phyloP scores from a whole-genome alignment of 92 coral and sea anemone genomes.

The Diadumene lineata region DNA sequence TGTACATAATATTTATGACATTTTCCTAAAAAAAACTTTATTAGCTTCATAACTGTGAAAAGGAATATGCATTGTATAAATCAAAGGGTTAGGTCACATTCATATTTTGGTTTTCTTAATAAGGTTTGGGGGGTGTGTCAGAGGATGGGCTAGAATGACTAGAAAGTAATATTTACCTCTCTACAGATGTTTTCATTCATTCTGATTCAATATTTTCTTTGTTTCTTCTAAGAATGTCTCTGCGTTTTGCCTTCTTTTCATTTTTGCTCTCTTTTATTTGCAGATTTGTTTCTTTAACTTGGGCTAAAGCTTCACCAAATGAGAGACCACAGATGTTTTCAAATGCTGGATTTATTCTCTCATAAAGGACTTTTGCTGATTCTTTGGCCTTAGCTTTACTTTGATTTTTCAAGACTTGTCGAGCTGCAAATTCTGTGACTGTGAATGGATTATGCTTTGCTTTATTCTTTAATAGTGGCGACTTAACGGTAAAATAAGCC shows the following conservation, averaged over 20 bases:
- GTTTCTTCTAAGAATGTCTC: conserved; percentile 10
- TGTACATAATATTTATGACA: too few relatives aligned
- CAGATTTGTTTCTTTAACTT: conserved; percentile 33
- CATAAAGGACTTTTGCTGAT: conserved; percentile 13
- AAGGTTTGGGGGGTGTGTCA: too few relatives aligned
- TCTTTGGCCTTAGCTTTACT: conserved; percentile 14
- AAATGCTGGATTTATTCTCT: conserved; percentile 12
- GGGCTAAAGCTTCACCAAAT: conserved; percentile 35
- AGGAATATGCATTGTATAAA: too few relatives aligned
- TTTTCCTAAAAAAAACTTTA: too few relatives aligned
- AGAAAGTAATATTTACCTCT: too few relatives aligned
- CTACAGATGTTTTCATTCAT: conserved; percentile 28
- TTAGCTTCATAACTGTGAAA: too few relatives aligned
- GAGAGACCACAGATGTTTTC: conserved; percentile 22
- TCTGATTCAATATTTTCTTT: conserved; percentile 24
- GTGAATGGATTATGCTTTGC: conserved; percentile 43
- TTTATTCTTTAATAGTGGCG: conserved; percentile 26
- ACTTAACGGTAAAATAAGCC: conserved; percentile 35
- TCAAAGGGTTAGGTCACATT: too few relatives aligned
- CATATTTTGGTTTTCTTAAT: too few relatives aligned
- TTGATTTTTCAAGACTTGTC: background rate
- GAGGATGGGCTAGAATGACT: too few relatives aligned
- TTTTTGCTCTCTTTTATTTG: conserved; percentile 21
- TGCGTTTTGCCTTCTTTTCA: conserved; percentile 20
- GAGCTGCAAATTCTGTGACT: too few relatives aligned